These are phyloP conservation scores for Spatulosminthurus flaviceps DNA, from an alignment of 2,888 invertebrate genomes.

Conservation along the genomic window DNA sequence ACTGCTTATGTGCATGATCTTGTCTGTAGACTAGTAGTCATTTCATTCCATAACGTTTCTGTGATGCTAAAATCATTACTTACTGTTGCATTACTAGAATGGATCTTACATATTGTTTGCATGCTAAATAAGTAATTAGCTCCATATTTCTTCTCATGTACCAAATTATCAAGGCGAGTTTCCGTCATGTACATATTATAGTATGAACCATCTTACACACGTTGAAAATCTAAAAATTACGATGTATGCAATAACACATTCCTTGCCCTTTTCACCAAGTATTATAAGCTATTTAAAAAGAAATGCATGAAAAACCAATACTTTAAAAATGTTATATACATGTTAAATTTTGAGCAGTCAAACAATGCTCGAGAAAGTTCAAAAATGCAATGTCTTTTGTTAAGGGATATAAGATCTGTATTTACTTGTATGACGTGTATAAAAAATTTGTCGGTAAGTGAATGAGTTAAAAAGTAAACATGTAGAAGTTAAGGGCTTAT, in stretches of 20 bases:
- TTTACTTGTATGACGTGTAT: no score
- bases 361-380: neutral
- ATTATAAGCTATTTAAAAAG: neutral
- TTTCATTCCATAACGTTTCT: neutral
- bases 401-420: no score
- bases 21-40: neutral
- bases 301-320: neutral
- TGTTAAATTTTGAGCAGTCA: neutral
- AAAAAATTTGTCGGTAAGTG: neutral
- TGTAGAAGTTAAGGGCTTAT: no score
- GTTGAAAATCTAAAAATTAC: neutral
- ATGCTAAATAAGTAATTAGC: neutral
- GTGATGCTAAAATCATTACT: slow-evolving; percentile 7
- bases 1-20: neutral
- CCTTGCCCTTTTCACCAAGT: neutral
- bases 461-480: neutral
- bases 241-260: neutral
- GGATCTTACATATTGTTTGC: neutral
- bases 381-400: no score
- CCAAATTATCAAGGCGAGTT: neutral
- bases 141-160: neutral
- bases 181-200: neutral
- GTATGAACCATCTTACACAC: neutral
- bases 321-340: neutral
- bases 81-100: neutral